Base-by-base conservation (phyloP, 2,113 vertebrate genomes). In the Zosterops borbonicus region DNA sequence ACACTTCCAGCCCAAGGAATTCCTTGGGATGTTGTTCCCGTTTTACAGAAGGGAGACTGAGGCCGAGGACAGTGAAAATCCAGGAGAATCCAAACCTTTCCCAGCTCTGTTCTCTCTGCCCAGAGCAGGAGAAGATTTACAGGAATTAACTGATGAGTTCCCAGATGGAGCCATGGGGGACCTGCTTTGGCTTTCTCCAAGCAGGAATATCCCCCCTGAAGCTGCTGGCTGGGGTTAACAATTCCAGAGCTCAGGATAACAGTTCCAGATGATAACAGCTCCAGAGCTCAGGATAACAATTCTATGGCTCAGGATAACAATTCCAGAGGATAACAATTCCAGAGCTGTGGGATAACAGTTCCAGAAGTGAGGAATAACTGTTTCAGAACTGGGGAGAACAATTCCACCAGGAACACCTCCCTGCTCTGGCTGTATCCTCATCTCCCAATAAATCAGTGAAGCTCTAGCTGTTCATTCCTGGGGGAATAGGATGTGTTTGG, bases 11-110 rank as follows among this genome's bases (percentile, higher is more conserved):
- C 18, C 25, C 42, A 5, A 3, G 6, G n/a, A 58, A 16, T 55
- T 33, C 16, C 33, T 33, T 2, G 35, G 44, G 8, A 17, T 18
- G 4, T 58, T 23, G 9, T 17, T 71, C 10, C 47, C 1, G 0
- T 35, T 53, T 31, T 55, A 15, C 31, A 15, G 60, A 2, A 12
- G 49, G 60, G 39, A 86, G 63, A 35, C 75, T 65, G 71, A 92
- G 82, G 79, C 63, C 65, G 5, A 13, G 41, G 37, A 24, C 8
- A 5, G 6, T 0, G 1, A 62, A 49, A 12, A 23, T 17, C 8
- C 10, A 9, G 44, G 39, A 83, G 59, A 78, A 23, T 2, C 23
- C 77, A 52, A 65, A 52, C 18, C 46, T 60, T 31, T 46, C 41
- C 62, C 31, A 71, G n/a, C 79, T 73, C 37, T 14, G 6, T 17